phyloP scores from a whole-genome alignment of 2,113 vertebrate genomes.

The Cephalopterus ornatus region DNA sequence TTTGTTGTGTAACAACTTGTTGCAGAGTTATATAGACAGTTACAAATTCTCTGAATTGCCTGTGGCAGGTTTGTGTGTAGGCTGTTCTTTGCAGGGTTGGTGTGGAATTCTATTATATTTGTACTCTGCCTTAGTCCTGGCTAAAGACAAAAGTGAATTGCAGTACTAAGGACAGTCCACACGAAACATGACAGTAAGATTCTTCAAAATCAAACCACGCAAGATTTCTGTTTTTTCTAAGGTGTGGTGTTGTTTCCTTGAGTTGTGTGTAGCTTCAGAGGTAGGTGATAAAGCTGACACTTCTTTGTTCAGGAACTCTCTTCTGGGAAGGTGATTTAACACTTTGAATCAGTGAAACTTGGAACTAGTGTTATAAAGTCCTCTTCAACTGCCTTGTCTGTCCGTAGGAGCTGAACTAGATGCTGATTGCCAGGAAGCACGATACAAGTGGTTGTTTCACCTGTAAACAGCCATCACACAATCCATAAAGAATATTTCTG shows the following conservation, averaged over 20 bases:
- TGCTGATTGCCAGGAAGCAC: background rate
- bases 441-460: background rate
- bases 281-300: background rate
- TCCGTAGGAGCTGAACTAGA: background rate
- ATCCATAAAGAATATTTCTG: conserved; percentile 1
- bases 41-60: background rate
- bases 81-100: background rate
- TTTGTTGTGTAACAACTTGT: background rate
- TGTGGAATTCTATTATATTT: background rate
- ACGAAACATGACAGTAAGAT: background rate
- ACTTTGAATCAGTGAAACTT: background rate
- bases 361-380: background rate
- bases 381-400: background rate
- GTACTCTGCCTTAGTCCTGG: background rate
- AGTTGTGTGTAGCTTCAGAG: background rate
- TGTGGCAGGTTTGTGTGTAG: background rate
- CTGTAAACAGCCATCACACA: background rate
- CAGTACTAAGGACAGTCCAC: background rate
- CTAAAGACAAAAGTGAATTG: background rate
- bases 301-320: background rate
- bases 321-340: background rate
- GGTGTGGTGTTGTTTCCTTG: background rate
- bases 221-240: background rate
- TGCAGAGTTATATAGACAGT: background rate
- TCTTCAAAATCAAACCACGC: background rate